phyloP scores from a whole-genome alignment of 2,888 invertebrate species.

The Caenorhabditis sp. region DNA sequence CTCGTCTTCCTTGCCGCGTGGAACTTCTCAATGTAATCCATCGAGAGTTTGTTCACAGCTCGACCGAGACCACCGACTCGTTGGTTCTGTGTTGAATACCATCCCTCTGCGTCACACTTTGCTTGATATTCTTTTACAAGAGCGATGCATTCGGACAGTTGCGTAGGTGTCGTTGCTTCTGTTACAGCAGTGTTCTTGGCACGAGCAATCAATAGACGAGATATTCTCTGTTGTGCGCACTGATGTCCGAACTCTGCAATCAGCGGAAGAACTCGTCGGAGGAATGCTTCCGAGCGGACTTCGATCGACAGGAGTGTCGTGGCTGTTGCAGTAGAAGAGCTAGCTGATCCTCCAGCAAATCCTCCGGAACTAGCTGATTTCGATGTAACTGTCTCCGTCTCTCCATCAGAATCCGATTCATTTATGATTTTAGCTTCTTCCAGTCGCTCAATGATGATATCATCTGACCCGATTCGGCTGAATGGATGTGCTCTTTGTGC shows the following conservation, averaged over 20 bases:
- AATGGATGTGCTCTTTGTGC: constrained; percentile 58
- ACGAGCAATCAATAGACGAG: constrained; percentile 86
- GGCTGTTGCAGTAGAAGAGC: constrained; percentile 49
- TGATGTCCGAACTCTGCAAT: constrained; percentile 90
- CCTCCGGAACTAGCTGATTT: constrained; percentile 41
- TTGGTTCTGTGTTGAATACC: constrained; percentile 63
- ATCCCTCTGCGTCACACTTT: constrained; percentile 59
- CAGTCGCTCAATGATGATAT: constrained; percentile 34
- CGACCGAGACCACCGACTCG: constrained; percentile 46
- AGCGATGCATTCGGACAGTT: constrained; percentile 60
- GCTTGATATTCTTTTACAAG: constrained; percentile 60
- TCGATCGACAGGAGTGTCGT: constrained; percentile 61
- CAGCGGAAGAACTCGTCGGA: constrained; percentile 61
- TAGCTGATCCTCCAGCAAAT: constrained; percentile 27
- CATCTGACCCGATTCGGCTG: constrained; percentile 38
- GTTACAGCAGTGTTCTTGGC: constrained; percentile 66
- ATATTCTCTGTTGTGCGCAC: constrained; percentile 93
- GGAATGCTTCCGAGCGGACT: constrained; percentile 47
- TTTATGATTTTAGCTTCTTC: constrained; percentile 36
- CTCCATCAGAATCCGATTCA: constrained; percentile 51
- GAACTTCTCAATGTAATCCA: constrained; percentile 93
- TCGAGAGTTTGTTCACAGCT: constrained; percentile 85
- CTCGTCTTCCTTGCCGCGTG: constrained; percentile 90
- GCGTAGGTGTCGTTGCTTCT: constrained; percentile 51
- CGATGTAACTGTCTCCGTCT: constrained; percentile 8